Base-by-base conservation (phyloP, 2,888 invertebrate species). In the Cephus sareptanus region DNA sequence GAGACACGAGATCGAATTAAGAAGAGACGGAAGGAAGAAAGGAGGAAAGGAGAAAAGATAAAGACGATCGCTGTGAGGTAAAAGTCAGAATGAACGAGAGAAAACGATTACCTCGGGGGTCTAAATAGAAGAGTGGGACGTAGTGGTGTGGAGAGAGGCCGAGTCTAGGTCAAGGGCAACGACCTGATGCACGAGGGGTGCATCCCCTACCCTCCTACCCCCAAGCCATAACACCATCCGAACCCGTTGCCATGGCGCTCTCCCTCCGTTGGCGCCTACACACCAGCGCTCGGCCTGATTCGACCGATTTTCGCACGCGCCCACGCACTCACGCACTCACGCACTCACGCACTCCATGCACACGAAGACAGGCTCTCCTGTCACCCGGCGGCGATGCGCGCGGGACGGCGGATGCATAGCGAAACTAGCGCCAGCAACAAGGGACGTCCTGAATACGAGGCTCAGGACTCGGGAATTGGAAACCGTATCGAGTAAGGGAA, bases 151-250 rank as follows among this genome's bases (percentile, higher is more conserved):
- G 77, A 77, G 75, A 75, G 76, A 35, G 75, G 80, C 80, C 78
- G 83, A 87, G 87, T 89, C 84, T 90, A 85, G 91, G 90, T 91
- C 90, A 90, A 90, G 89, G 88, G 85, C 88, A 89, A 90, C 87
- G 88, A 88, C 87, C 88, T 85, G 85, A 83, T 86, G 84, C 86
- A 82, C 81, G 76, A 83, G 83, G 83, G 82, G 80, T 83, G 82
- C n/a, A n/a, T n/a, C n/a, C n/a, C n/a, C n/a, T n/a, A n/a, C 80
- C 81, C 83, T 80, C 81, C 75, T 82, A 79, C 78, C 81, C 81
- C 12, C 23, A n/a, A 34, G n/a, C 74, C 33, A n/a, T 79, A 83
- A 84, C 84, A 84, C 84, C 83, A 75, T 78, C 75, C 76, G 73
- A 80, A 80, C 77, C 79, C 82, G 85, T 87, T 87, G 83, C 87